phyloP scores from a whole-genome alignment of 2,888 invertebrate species.

The Rutpela maculata region DNA sequence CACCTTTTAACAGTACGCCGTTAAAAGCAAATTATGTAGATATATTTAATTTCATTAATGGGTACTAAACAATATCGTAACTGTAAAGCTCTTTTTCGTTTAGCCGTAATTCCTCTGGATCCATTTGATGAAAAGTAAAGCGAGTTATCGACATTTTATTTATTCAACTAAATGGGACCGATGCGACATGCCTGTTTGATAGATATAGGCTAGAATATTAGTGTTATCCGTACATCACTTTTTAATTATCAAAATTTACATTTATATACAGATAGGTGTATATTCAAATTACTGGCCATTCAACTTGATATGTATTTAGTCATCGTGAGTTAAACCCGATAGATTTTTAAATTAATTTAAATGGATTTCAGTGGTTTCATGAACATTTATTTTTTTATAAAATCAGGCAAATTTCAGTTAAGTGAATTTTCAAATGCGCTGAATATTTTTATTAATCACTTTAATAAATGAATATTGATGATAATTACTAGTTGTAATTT shows the following conservation, averaged over 20 bases:
- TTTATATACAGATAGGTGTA: background rate
- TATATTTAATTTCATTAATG: background rate
- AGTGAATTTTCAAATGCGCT: background rate
- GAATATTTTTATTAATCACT: background rate
- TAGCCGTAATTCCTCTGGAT: background rate
- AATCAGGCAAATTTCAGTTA: background rate
- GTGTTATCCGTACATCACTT: constrained; percentile 18
- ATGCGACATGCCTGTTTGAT: background rate
- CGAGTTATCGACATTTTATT: background rate
- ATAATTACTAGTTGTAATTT: background rate
- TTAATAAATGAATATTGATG: background rate
- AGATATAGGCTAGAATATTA: background rate
- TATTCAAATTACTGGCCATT: background rate
- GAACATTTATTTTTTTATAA: background rate
- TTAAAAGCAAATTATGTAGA: background rate
- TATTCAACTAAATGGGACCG: background rate
- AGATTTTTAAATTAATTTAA: constrained; percentile 1
- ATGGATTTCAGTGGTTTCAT: background rate
- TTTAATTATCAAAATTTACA: constrained; percentile 25
- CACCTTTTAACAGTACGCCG: background rate
- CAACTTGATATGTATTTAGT: constrained; percentile 3
- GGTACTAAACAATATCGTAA: background rate
- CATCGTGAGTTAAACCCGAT: background rate
- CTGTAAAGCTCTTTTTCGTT: background rate
- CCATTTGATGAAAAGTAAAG: background rate